Evolutionary conservation across 2,888 invertebrate species (phyloP).

Genomic region (Catocala nupta): DNA sequence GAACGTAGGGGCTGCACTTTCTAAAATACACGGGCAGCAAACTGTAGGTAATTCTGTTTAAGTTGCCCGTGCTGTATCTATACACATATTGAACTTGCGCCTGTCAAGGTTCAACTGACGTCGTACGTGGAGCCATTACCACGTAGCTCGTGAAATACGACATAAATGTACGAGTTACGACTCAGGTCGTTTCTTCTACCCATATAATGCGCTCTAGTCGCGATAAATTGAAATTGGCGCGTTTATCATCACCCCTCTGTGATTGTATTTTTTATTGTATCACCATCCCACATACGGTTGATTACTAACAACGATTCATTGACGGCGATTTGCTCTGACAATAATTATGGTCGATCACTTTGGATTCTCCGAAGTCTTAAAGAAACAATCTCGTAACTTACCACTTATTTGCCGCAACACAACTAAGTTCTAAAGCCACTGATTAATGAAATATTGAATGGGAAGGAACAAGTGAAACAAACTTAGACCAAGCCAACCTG

Average conservation of each 20-base stretch:
- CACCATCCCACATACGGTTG: conserved; percentile 52
- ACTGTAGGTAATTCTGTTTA: conserved; percentile 50
- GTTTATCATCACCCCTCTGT: conserved; percentile 71
- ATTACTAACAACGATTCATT: conserved; percentile 45
- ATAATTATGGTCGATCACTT: conserved; percentile 5
- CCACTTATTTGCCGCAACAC: conserved; percentile 9
- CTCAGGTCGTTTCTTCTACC: conserved; percentile 65
- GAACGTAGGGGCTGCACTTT: conserved; percentile 12
- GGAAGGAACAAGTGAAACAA: background rate
- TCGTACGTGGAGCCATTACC: conserved; percentile 72
- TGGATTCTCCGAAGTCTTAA: conserved; percentile 6
- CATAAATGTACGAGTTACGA: conserved; percentile 77
- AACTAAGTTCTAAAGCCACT: background rate
- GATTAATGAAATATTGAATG: conserved; percentile 3
- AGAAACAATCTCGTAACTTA: conserved; percentile 11
- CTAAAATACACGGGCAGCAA: conserved; percentile 17
- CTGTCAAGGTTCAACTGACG: conserved; percentile 62
- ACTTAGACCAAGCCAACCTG: no score
- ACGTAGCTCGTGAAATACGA: conserved; percentile 77
- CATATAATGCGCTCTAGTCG: conserved; percentile 71
- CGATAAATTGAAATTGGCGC: conserved; percentile 79
- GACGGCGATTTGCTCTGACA: conserved; percentile 23
- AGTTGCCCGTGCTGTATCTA: conserved; percentile 35
- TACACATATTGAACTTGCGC: conserved; percentile 48
- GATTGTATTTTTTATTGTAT: conserved; percentile 74